These are phyloP conservation scores for Lytechinus pictus DNA, from an alignment of 35 echinoderm and acorn worm species.

Conservation along the genomic window DNA sequence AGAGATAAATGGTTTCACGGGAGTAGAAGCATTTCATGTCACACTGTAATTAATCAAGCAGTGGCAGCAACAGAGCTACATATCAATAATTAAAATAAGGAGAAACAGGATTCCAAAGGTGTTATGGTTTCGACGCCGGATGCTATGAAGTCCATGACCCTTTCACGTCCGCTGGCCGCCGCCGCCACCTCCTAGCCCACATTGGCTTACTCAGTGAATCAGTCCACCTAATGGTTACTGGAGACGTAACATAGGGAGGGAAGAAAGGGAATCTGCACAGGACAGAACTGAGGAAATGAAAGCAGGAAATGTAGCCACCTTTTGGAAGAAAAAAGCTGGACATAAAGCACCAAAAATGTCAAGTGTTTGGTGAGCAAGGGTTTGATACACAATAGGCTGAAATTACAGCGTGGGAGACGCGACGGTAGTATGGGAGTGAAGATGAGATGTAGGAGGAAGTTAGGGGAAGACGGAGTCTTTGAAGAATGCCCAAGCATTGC, in stretches of 20 bases:
- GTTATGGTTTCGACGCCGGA: not conserved
- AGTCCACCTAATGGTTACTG: not conserved
- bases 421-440: not conserved
- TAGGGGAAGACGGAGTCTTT: not conserved
- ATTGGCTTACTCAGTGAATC: not conserved
- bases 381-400: not conserved
- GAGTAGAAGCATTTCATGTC: not conserved
- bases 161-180: not conserved
- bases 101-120: not conserved
- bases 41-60: not conserved
- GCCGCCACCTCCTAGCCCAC: not conserved
- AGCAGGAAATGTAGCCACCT: slow-evolving; percentile 16
- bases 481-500: not conserved
- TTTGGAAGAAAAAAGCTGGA: slow-evolving; percentile 1
- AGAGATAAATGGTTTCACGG: not conserved
- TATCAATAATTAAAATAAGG: not conserved
- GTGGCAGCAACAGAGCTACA: not conserved
- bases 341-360: not conserved
- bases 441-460: not conserved
- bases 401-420: not conserved
- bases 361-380: not conserved
- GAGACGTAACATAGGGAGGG: not conserved
- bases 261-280: not conserved
- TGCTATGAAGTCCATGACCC: not conserved
- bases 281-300: slow-evolving; percentile 1